Conservation (phyloP, 2,888 invertebrate species). For the Protonemura montana region DNA sequence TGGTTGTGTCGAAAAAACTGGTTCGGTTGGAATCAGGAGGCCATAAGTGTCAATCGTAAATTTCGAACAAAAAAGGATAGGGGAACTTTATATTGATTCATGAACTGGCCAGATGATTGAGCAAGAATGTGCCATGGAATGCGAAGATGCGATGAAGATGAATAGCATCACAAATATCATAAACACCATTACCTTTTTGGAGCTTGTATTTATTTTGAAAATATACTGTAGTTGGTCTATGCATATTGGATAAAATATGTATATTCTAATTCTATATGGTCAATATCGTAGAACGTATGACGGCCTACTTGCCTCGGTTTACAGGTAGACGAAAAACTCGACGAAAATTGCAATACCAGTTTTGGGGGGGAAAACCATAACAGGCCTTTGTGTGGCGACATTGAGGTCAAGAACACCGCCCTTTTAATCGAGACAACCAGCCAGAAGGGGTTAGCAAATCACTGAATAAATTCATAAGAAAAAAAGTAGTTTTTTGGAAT, state of each 20-base stretch:
- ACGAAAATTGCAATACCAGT: conserved; percentile 1
- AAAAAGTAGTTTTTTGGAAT: no score
- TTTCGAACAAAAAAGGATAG: no score
- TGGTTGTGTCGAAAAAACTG: no score
- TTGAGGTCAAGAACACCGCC: background rate
- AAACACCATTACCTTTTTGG: background rate
- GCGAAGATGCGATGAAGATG: no score
- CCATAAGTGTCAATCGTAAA: no score
- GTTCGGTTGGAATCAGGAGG: no score
- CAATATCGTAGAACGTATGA: background rate
- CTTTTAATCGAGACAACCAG: background rate
- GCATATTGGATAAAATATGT: conserved; percentile 19
- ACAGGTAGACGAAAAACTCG: background rate
- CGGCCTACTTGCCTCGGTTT: background rate
- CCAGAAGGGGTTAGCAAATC: background rate
- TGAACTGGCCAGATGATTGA: no score
- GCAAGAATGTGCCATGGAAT: no score
- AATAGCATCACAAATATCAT: no score
- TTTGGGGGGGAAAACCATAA: background rate
- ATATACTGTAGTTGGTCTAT: conserved; percentile 25
- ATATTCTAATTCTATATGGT: background rate
- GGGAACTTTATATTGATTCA: no score
- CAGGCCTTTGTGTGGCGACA: background rate
- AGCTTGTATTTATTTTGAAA: conserved; percentile 30
- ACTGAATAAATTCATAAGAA: no score